Conservation (phyloP, 1,140 invertebrate genomes). For the Neodiprion pinetum region DNA sequence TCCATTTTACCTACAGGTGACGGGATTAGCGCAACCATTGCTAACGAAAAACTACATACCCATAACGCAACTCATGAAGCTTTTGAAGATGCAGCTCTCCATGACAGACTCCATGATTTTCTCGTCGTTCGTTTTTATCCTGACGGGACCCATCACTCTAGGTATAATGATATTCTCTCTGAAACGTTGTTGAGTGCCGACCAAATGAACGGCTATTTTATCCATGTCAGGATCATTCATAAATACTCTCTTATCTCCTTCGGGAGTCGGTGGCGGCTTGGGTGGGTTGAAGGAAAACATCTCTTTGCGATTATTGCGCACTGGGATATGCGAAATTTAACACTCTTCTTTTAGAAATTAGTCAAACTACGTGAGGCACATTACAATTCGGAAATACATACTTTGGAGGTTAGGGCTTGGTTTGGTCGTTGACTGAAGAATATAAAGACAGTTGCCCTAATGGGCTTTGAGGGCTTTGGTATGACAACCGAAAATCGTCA, state of each 20-base stretch:
- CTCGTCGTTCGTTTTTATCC: constrained; percentile 86
- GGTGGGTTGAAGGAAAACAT: not conserved
- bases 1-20: too few species aligned
- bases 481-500: too few species aligned
- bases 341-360: too few species aligned
- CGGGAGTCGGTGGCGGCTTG: not conserved
- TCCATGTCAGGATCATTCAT: constrained; percentile 46
- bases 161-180: constrained; percentile 86
- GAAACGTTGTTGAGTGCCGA: constrained; percentile 62
- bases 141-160: constrained; percentile 73
- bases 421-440: too few species aligned
- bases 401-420: too few species aligned
- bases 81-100: constrained; percentile 94
- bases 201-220: constrained; percentile 48
- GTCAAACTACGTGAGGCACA: too few species aligned
- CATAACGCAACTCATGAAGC: constrained; percentile 86
- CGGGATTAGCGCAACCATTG: too few species aligned
- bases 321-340: not conserved
- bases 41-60: constrained; percentile 65
- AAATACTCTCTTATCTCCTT: constrained; percentile 24
- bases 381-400: too few species aligned
- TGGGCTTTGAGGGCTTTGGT: too few species aligned
- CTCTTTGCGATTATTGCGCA: not conserved
- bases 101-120: constrained; percentile 85
- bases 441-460: too few species aligned